Evolutionary conservation across 1,140 invertebrate genomes (phyloP).

Genomic region (Procambarus clarkii): DNA sequence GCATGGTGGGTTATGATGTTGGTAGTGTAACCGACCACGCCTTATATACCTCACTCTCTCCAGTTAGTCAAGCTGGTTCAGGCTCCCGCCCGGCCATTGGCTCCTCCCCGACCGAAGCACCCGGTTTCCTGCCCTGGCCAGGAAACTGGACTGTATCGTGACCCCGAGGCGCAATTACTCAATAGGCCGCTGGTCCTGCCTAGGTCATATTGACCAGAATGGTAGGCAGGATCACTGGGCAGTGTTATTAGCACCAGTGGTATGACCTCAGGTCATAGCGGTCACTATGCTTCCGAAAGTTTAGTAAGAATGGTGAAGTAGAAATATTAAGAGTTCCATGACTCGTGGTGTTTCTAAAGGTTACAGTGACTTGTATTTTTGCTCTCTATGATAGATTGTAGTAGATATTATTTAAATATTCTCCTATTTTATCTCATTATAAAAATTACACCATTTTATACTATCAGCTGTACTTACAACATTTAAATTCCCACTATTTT

Average conservation of each 20-base stretch:
- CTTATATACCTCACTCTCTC: constrained; percentile 13
- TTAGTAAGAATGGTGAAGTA: no score
- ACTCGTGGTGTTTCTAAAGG: no score
- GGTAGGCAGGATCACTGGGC: not conserved
- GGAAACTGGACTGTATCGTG: not conserved
- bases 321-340: no score
- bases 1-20: not conserved
- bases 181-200: not conserved
- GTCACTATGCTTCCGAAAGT: no score
- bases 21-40: not conserved
- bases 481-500: no score
- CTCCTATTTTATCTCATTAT: no score
- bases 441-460: no score
- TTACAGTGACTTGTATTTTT: no score
- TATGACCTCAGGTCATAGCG: not conserved
- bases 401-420: no score
- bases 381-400: no score
- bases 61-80: not conserved
- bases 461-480: no score
- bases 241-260: not conserved
- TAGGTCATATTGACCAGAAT: not conserved
- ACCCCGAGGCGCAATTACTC: not conserved
- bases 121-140: not conserved
- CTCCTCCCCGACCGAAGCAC: not conserved
- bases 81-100: not conserved